Conservation (phyloP, 64 coral and sea anemone species). For the Trachythela sp. region DNA sequence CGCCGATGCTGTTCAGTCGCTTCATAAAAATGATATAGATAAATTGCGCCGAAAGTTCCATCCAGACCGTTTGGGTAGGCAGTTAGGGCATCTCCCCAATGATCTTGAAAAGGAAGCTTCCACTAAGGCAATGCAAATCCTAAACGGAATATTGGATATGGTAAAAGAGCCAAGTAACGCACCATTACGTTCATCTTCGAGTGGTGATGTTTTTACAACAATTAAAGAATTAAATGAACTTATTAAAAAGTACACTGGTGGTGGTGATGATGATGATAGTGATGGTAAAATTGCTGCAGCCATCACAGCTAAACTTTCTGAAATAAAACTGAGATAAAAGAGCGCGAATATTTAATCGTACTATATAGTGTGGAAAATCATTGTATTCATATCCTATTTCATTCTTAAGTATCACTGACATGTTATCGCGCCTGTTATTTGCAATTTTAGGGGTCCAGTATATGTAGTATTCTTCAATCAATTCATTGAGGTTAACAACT, state of each 20-base stretch:
- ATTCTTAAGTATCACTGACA: no score
- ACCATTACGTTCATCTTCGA: neutral
- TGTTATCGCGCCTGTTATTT: no score
- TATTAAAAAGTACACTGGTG: neutral
- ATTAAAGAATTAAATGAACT: neutral
- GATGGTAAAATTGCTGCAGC: neutral
- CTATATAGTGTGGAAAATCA: no score
- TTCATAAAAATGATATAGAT: neutral
- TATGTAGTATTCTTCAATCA: no score
- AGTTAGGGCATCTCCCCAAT: neutral
- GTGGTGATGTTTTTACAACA: neutral
- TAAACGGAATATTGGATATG: neutral
- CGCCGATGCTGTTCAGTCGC: neutral
- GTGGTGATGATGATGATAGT: neutral
- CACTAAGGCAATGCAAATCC: neutral
- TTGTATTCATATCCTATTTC: no score
- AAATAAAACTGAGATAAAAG: neutral
- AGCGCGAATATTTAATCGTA: no score
- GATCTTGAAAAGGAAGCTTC: neutral
- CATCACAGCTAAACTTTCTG: slow-evolving; percentile 9
- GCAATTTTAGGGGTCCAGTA: no score
- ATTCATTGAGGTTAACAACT: no score
- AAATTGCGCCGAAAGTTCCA: neutral
- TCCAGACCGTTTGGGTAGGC: neutral
- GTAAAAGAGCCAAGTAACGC: neutral